Evolutionary conservation across 2,888 invertebrate genomes (phyloP).

Genomic region (Mesorhabditis belari): DNA sequence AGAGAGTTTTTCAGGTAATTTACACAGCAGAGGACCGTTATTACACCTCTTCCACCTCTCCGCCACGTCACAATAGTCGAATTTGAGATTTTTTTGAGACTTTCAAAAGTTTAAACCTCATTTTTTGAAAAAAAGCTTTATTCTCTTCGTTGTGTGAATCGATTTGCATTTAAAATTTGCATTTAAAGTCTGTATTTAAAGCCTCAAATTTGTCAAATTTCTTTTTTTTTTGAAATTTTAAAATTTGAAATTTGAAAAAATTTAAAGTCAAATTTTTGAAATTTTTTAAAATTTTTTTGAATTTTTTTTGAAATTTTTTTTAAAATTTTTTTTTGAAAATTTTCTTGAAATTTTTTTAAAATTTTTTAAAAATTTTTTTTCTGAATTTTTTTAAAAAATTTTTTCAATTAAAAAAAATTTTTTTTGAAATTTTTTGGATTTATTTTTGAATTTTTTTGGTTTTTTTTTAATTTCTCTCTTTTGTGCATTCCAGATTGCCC

Average conservation of each 20-base stretch:
- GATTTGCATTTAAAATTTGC: not conserved
- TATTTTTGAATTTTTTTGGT: too few relatives aligned
- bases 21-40: conserved; percentile 35
- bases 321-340: not conserved
- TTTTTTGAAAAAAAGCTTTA: not conserved
- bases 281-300: not conserved
- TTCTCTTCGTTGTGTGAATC: not conserved
- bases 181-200: too few relatives aligned
- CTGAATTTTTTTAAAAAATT: not conserved
- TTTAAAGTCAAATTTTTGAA: too few relatives aligned
- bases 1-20: conserved; percentile 13
- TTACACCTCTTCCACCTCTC: conserved; percentile 36
- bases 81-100: not conserved
- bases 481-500: too few relatives aligned
- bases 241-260: not conserved
- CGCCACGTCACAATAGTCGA: conserved; percentile 4
- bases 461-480: too few relatives aligned
- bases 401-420: not conserved
- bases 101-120: too few relatives aligned
- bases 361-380: not conserved
- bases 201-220: not conserved
- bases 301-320: not conserved
- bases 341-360: not conserved
- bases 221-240: not conserved
- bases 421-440: too few relatives aligned